These are phyloP conservation scores for Therioaphis trifolii DNA, from an alignment of 2,888 invertebrate species.

Conservation along the genomic window DNA sequence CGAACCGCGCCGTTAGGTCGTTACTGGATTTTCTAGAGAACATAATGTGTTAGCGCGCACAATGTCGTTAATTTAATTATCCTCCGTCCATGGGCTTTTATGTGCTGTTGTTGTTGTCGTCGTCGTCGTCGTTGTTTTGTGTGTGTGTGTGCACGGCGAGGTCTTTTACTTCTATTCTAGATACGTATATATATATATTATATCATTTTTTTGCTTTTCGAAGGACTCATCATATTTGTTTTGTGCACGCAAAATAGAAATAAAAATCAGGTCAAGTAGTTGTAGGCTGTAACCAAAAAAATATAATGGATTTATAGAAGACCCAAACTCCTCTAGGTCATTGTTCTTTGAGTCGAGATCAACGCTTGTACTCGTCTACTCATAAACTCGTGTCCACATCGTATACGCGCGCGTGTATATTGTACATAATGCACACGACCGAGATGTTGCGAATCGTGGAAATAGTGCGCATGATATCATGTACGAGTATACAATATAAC, in stretches of 20 bases:
- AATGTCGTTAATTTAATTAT: slow-evolving; percentile 52
- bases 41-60: slow-evolving; percentile 13
- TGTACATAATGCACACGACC: no score
- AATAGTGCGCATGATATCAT: no score
- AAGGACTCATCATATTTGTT: slow-evolving; percentile 60
- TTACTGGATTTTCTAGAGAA: slow-evolving; percentile 35
- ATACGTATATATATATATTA: not conserved
- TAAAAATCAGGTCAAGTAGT: slow-evolving; percentile 54
- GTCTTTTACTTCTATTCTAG: slow-evolving; percentile 46
- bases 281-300: slow-evolving; percentile 12
- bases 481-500: no score
- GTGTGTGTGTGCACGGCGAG: slow-evolving; percentile 1
- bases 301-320: slow-evolving; percentile 30
- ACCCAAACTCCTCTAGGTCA: slow-evolving; percentile 32
- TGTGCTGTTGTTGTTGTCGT: slow-evolving; percentile 13
- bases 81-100: slow-evolving; percentile 60
- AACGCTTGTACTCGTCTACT: not conserved
- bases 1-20: slow-evolving; percentile 10
- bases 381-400: not conserved
- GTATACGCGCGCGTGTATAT: no score
- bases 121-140: not conserved
- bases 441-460: no score
- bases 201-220: slow-evolving; percentile 55
- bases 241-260: slow-evolving; percentile 41
- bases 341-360: slow-evolving; percentile 29